A percentile compares a stretch with the other conserved stretches of the same genome.
These are phyloP conservation scores for Atrichornis clamosus DNA, from an alignment of 2,113 vertebrate genomes.

Conservation along the genomic window DNA sequence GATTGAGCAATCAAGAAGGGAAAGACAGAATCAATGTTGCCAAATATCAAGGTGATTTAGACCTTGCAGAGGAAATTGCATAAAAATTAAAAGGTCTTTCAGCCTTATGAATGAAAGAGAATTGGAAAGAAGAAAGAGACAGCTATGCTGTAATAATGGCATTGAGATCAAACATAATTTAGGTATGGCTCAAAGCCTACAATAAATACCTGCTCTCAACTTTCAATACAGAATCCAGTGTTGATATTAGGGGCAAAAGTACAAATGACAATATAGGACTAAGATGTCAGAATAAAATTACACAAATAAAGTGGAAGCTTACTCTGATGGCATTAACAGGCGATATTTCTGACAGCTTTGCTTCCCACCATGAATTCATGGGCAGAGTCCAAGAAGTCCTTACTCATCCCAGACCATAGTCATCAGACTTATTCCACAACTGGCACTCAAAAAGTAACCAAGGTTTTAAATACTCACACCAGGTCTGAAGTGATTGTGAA, in stretches of 20 bases:
- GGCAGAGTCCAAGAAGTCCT: neutral
- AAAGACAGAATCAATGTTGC: slow-evolving; percentile 31
- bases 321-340: neutral
- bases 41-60: slow-evolving; percentile 54
- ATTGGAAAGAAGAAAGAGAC: neutral
- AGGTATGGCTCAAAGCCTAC: slow-evolving; percentile 30
- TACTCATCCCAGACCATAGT: neutral
- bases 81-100: slow-evolving; percentile 45
- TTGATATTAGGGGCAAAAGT: neutral
- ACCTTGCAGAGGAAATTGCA: slow-evolving; percentile 33
- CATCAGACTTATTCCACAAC: neutral
- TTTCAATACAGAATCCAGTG: neutral
- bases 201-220: slow-evolving; percentile 11
- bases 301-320: neutral
- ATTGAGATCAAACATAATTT: slow-evolving; percentile 20
- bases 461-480: neutral
- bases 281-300: neutral
- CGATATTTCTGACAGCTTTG: neutral
- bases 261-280: neutral
- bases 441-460: neutral
- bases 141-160: slow-evolving; percentile 6
- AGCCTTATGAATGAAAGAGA: slow-evolving; percentile 41
- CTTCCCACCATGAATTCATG: neutral
- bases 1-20: slow-evolving; percentile 11
- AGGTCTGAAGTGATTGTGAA: neutral